Conservation (phyloP, 2,797 vertebrate genomes). For the Pipistrellus pipistrellus region DNA sequence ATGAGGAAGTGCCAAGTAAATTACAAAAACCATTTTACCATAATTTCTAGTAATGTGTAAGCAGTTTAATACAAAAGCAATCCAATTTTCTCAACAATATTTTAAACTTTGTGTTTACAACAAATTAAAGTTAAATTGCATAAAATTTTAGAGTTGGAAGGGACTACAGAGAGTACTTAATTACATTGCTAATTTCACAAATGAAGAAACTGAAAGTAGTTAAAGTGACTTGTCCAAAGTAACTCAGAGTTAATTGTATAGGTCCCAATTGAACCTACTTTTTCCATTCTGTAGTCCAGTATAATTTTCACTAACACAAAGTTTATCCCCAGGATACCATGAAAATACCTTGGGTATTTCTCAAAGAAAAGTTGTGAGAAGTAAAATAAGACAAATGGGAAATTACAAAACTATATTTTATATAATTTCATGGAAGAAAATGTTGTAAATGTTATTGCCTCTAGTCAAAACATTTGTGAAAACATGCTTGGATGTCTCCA, state of each 20-base stretch:
- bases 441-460: not conserved
- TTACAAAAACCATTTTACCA: not conserved
- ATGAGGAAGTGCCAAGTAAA: not conserved
- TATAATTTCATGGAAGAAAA: not conserved
- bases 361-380: not conserved
- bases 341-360: not conserved
- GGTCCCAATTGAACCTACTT: not conserved
- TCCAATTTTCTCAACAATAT: not conserved
- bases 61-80: not conserved
- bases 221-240: not conserved
- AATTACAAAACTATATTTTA: not conserved
- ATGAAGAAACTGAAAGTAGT: constrained; percentile 14
- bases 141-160: not conserved
- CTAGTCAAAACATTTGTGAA: not conserved
- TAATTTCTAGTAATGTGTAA: not conserved
- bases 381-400: not conserved
- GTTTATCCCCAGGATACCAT: fast-evolving
- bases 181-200: constrained; percentile 14
- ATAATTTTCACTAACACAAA: not conserved
- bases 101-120: constrained; percentile 14
- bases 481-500: not conserved
- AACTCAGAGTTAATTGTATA: not conserved
- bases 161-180: not conserved
- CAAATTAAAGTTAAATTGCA: not conserved
- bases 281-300: not conserved